Evolutionary conservation across 2,888 invertebrate species (phyloP), one percentile per base, ranked within the genome.

Genomic region (Caenorhabditis sp.): DNA sequence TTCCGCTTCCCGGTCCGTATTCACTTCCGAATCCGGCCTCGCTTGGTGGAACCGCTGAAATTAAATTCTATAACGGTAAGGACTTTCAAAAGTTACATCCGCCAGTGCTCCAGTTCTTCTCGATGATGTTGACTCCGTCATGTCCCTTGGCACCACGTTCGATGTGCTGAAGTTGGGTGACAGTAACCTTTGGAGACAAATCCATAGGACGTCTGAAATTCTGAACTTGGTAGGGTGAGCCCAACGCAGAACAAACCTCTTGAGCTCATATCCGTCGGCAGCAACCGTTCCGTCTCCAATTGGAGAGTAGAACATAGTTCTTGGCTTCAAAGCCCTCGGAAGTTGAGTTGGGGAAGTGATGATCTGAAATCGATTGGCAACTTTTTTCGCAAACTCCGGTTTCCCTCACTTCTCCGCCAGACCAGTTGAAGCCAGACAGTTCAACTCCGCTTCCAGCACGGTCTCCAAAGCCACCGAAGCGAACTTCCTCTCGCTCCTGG

Each of bases 201-300:
- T 88, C 88, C 2, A 79, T 75, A 2, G 88, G 88, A 7, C 82
- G 76, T 71, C 87, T 71, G 35, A 59, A 66, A 55, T 7, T 13
- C 9, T 30, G 9, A 30, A 30, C 30, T 30, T 5, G 30, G 30
- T n/a, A n/a, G n/a, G n/a, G n/a, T n/a, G n/a, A n/a, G n/a, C n/a
- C n/a, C n/a, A n/a, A n/a, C 30, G 30, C 6, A 30, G 9, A 7
- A 30, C 30, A 9, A 30, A 81, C 84, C 85, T 80, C 71, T 88
- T 88, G 50, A 88, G 62, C 50, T 88, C 88, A 37, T 86, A 80
- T 45, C 88, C 88, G 43, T 88, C 88, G 32, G 88, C 88, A 20
- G 87, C 88, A 15, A 84, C 84, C 55, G 81, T 81, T 74, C 84
- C 84, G 43, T 84, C 83, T 61, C 88, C 88, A 70, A 88, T 88